Evolutionary conservation across 2,888 invertebrate genomes (phyloP).

Genomic region (Strigamia transsilvanica): DNA sequence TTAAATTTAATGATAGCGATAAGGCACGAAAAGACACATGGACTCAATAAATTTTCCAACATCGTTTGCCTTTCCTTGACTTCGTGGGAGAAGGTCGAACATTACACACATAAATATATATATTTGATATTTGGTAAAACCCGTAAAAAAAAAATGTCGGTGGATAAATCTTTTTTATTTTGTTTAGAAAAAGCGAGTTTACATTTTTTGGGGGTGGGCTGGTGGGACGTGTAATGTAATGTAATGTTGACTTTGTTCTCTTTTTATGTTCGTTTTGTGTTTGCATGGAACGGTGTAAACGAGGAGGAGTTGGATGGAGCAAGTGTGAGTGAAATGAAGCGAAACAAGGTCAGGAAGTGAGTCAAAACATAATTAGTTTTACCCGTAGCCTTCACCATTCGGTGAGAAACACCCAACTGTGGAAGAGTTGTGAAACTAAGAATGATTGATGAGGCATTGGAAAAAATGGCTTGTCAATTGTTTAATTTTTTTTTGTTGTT

Average conservation of each 20-base stretch:
- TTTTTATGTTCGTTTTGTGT: constrained; percentile 6
- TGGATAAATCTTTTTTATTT: not conserved
- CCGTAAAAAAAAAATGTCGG: not conserved
- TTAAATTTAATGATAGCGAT: constrained; percentile 26
- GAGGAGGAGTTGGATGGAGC: not conserved
- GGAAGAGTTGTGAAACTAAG: constrained; percentile 1
- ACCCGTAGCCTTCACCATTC: not conserved
- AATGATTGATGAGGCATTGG: constrained; percentile 16
- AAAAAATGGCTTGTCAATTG: constrained; percentile 15
- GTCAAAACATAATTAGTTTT: constrained; percentile 30
- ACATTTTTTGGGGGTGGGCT: not conserved
- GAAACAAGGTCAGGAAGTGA: constrained; percentile 30
- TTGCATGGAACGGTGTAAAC: constrained; percentile 15
- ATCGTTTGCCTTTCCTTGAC: constrained; percentile 5
- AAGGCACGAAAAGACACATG: constrained; percentile 21
- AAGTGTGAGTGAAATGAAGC: constrained; percentile 30
- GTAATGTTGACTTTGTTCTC: constrained; percentile 13
- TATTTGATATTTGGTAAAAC: not conserved
- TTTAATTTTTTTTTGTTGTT: constrained; percentile 1
- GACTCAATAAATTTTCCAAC: not conserved
- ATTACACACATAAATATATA: not conserved
- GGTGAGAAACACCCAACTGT: not conserved
- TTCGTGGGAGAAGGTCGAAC: not conserved
- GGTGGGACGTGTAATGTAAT: not conserved
- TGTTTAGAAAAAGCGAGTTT: not conserved